Evolutionary conservation across 2,888 invertebrate genomes (phyloP).

Genomic region (Carterocephalus palaemon): DNA sequence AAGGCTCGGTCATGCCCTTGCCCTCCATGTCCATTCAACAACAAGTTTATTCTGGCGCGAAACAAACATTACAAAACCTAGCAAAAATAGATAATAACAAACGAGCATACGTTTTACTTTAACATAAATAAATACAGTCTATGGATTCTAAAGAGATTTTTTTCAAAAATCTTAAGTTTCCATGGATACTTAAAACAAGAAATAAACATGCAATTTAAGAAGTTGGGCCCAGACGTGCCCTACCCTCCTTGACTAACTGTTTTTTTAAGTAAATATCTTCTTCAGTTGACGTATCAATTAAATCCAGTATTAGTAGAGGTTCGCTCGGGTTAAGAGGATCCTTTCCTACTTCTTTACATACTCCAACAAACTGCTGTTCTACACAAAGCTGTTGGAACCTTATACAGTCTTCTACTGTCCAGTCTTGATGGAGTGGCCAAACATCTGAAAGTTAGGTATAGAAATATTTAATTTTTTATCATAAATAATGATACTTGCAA

Average conservation of each 20-base stretch:
- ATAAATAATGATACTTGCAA: too few species aligned
- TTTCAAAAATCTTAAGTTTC: not conserved
- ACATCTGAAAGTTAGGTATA: conserved; percentile 56
- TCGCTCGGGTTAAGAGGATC: conserved; percentile 81
- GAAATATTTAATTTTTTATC: too few species aligned
- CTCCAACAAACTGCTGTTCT: conserved; percentile 83
- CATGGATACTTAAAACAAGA: not conserved
- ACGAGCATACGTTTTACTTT: conserved; percentile 11
- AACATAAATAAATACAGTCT: conserved; percentile 9
- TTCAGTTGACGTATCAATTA: conserved; percentile 84
- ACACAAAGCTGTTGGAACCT: conserved; percentile 85
- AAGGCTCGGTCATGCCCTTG: too few species aligned
- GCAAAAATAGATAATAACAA: conserved; percentile 9
- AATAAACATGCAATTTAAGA: conserved; percentile 33
- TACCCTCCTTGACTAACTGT: conserved; percentile 80
- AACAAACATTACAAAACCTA: conserved; percentile 12
- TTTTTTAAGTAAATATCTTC: conserved; percentile 83
- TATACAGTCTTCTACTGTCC: conserved; percentile 86
- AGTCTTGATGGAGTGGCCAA: conserved; percentile 79
- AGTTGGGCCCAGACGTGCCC: conserved; percentile 68
- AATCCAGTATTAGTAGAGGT: conserved; percentile 81
- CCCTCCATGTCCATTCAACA: too few species aligned
- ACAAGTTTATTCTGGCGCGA: not conserved
- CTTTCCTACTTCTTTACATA: conserved; percentile 80
- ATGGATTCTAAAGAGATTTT: not conserved